Evolutionary conservation across 2,113 vertebrate species (phyloP).

Genomic region (Leptobrachium ailaonicum): DNA sequence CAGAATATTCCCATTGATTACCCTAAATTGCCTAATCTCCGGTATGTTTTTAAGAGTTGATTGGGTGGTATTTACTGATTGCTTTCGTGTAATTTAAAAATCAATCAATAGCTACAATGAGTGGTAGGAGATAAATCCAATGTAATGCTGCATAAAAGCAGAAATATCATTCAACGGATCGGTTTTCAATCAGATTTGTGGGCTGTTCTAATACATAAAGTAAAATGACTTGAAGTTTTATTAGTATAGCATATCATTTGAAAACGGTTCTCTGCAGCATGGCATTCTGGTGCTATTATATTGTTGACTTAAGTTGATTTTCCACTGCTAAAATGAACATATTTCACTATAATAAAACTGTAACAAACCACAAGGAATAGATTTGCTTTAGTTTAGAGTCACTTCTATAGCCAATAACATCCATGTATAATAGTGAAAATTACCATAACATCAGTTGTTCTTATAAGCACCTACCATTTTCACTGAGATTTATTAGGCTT

Average conservation of each 20-base stretch:
- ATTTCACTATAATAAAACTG: slow-evolving; percentile 77
- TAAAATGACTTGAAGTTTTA: slow-evolving; percentile 65
- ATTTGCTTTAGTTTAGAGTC: slow-evolving; percentile 65
- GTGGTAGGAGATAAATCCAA: slow-evolving; percentile 83
- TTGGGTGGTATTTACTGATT: slow-evolving; percentile 98
- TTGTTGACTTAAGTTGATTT: slow-evolving; percentile 65
- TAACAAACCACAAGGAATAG: slow-evolving; percentile 60
- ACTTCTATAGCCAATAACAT: slow-evolving; percentile 62
- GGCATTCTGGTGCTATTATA: slow-evolving; percentile 62
- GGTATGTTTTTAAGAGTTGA: slow-evolving; percentile 92
- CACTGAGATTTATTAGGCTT: slow-evolving; percentile 50
- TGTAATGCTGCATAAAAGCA: slow-evolving; percentile 76
- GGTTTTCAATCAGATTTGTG: slow-evolving; percentile 79
- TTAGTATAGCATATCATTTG: slow-evolving; percentile 55
- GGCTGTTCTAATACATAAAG: slow-evolving; percentile 76
- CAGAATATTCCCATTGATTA: slow-evolving; percentile 99
- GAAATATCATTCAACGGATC: slow-evolving; percentile 72
- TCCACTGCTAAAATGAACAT: slow-evolving; percentile 63
- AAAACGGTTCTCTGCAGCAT: slow-evolving; percentile 57
- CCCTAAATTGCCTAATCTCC: slow-evolving; percentile 97
- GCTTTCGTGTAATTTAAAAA: slow-evolving; percentile 98
- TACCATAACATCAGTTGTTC: slow-evolving; percentile 63
- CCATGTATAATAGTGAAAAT: slow-evolving; percentile 65
- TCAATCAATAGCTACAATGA: slow-evolving; percentile 96
- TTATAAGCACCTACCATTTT: slow-evolving; percentile 53